A percentile compares a stretch with the other conserved stretches of the same genome.
These are phyloP conservation scores for Alloplasta piceator DNA, from an alignment of 2,888 invertebrate species.

Conservation along the genomic window DNA sequence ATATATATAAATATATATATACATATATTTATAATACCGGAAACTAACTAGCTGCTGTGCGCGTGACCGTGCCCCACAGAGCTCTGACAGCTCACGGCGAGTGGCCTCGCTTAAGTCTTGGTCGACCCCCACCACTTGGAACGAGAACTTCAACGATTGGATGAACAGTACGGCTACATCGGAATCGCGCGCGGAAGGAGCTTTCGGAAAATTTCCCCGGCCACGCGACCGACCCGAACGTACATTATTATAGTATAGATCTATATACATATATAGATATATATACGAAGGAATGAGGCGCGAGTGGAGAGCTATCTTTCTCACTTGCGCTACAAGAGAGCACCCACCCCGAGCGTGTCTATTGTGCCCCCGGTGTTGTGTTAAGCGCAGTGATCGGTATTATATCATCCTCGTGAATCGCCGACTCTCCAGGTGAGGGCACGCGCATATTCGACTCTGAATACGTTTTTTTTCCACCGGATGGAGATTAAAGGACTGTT, in stretches of 20 bases:
- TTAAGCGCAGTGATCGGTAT: conserved; percentile 45
- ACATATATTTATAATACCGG: conserved; percentile 60
- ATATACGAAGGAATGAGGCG: neutral
- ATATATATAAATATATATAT: neutral
- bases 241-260: conserved; percentile 1
- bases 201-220: conserved; percentile 81
- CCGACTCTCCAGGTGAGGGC: conserved; percentile 59
- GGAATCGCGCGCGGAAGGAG: conserved; percentile 79
- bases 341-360: conserved; percentile 60
- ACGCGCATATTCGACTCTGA: neutral
- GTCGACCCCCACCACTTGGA: conserved; percentile 79
- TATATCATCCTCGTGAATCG: conserved; percentile 28
- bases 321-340: conserved; percentile 38
- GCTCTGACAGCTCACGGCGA: conserved; percentile 83
- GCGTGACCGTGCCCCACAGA: conserved; percentile 84
- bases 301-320: conserved; percentile 19
- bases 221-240: conserved; percentile 67
- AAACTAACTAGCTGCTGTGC: conserved; percentile 75
- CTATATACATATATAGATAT: neutral
- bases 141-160: conserved; percentile 77
- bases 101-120: conserved; percentile 83
- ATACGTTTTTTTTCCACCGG: neutral
- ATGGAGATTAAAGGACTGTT: neutral
- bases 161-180: conserved; percentile 70
- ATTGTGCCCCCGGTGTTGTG: conserved; percentile 32